A percentile compares a stretch with the other conserved stretches of the same genome.
These are phyloP conservation scores for Synanthedon formicaeformis DNA, from an alignment of 2,888 invertebrate genomes.

Conservation along the genomic window DNA sequence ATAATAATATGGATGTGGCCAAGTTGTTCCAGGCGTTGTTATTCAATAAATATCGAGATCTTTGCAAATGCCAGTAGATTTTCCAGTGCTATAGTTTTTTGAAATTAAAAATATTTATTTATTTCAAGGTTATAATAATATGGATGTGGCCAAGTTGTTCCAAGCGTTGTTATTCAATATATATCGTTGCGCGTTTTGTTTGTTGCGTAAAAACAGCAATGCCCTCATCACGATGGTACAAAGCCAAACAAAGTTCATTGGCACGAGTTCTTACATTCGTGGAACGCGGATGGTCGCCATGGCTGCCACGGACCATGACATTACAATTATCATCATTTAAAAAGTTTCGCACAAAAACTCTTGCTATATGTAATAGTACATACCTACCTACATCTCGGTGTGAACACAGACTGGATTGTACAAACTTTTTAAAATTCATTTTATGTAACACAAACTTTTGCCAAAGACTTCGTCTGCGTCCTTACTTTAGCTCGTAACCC, in stretches of 20 bases:
- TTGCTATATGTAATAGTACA: too few relatives aligned
- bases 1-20: background rate
- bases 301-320: slow-evolving; percentile 38
- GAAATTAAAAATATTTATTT: background rate
- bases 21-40: background rate
- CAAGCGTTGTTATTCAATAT: background rate
- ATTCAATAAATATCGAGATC: background rate
- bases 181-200: slow-evolving; percentile 9
- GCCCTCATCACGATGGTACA: slow-evolving; percentile 27
- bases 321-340: slow-evolving; percentile 30
- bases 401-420: too few relatives aligned
- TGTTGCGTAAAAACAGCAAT: slow-evolving; percentile 34
- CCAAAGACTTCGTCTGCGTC: too few relatives aligned
- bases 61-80: too few relatives aligned
- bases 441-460: too few relatives aligned
- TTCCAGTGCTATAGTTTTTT: background rate
- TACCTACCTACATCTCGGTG: too few relatives aligned
- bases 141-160: background rate
- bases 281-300: slow-evolving; percentile 32
- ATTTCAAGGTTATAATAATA: background rate
- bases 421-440: too few relatives aligned
- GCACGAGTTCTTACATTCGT: slow-evolving; percentile 37
- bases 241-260: slow-evolving; percentile 57
- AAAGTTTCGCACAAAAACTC: background rate
- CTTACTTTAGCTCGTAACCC: too few relatives aligned